Percentiles rank a stretch among this genome's conserved stretches.
Evolutionary conservation across 2,797 vertebrate genomes (phyloP).

Genomic region (Morelia viridis): DNA sequence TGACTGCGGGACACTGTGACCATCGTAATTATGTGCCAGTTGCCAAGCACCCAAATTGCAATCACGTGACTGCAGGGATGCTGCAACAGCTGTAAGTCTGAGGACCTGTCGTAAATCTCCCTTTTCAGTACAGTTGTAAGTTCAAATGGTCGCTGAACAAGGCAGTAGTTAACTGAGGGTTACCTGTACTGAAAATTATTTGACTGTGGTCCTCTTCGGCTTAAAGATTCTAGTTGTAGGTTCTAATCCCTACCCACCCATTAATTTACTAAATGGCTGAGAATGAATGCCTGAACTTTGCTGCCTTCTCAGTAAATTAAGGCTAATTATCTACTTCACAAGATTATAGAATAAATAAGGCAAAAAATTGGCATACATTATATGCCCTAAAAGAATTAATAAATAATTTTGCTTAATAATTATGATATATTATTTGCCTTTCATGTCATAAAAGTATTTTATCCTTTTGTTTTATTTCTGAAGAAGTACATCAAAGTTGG

Average conservation of each 20-base stretch:
- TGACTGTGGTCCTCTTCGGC: background rate
- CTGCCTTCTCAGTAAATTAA: background rate
- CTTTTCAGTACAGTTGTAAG: too few species aligned
- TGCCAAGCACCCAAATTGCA: too few species aligned
- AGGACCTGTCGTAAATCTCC: too few species aligned
- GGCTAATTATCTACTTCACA: background rate
- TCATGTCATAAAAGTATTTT: background rate
- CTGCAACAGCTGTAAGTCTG: too few species aligned
- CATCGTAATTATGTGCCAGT: too few species aligned
- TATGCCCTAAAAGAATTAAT: background rate
- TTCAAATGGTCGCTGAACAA: too few species aligned
- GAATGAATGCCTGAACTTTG: background rate
- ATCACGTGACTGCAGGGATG: too few species aligned
- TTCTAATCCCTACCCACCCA: background rate
- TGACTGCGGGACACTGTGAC: too few species aligned
- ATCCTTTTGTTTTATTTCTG: background rate
- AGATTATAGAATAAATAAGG: background rate
- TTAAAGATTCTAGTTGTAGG: background rate
- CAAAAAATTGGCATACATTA: background rate
- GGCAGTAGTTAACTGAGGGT: too few species aligned
- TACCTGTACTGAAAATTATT: background rate
- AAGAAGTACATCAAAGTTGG: conserved; percentile 9
- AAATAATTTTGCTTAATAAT: background rate
- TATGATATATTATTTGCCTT: background rate
- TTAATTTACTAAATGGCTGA: background rate